phyloP scores from a whole-genome alignment of 2,113 vertebrate species.

The Psephotus haematonotus region DNA sequence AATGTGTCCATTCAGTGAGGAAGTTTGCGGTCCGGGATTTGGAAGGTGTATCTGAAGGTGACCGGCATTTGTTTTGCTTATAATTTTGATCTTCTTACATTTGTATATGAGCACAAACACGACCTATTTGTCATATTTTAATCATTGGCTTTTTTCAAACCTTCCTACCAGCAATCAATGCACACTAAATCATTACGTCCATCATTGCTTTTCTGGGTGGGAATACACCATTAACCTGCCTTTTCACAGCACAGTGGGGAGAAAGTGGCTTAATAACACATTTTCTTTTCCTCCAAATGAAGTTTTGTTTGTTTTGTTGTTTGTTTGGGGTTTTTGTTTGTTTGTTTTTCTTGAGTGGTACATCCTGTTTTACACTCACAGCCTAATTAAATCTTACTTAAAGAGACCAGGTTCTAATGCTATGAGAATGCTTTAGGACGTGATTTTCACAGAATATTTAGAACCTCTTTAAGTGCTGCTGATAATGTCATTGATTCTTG shows the following conservation, averaged over 20 bases:
- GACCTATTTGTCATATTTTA: rapidly evolving
- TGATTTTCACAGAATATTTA: neutral
- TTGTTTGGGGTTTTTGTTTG: neutral
- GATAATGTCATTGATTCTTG: neutral
- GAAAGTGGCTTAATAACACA: neutral
- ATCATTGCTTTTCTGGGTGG: neutral
- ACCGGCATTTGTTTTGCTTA: neutral
- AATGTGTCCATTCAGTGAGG: rapidly evolving
- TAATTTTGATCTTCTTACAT: neutral
- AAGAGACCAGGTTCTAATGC: neutral
- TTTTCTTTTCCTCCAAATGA: neutral
- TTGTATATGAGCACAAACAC: neutral
- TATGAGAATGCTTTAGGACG: neutral
- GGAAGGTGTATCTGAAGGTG: neutral
- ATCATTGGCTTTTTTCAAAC: neutral
- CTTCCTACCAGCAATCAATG: neutral
- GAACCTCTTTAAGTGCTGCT: neutral
- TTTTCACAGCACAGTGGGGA: neutral
- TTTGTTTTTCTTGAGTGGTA: neutral
- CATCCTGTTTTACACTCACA: neutral
- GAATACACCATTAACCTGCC: neutral
- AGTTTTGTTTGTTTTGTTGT: neutral
- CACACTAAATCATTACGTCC: rapidly evolving
- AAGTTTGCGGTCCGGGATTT: neutral
- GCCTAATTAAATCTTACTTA: neutral